These are phyloP conservation scores for Tholera decimalis DNA, from an alignment of 2,888 invertebrate genomes.

Conservation along the genomic window DNA sequence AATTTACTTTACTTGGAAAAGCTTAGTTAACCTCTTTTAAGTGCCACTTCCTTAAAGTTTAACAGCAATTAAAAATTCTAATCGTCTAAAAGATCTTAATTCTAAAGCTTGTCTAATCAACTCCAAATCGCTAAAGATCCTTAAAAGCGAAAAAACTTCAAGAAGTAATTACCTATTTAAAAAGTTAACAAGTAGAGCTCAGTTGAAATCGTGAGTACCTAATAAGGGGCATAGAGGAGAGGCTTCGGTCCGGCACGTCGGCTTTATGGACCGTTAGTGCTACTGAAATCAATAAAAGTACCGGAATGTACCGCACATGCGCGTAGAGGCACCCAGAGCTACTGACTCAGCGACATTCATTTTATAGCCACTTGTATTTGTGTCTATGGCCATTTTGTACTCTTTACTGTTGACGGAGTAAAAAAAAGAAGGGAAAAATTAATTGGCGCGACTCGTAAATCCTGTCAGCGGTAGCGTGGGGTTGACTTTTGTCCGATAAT, in stretches of 20 bases:
- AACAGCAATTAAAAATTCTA: constrained; percentile 49
- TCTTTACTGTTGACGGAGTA: constrained; percentile 86
- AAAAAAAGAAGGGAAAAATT: constrained; percentile 83
- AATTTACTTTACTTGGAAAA: neutral
- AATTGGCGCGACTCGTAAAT: constrained; percentile 81
- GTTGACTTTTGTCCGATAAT: constrained; percentile 68
- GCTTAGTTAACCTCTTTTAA: constrained; percentile 1
- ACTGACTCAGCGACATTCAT: constrained; percentile 91
- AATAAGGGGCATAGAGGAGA: constrained; percentile 88
- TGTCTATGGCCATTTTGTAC: constrained; percentile 89
- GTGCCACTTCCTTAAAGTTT: constrained; percentile 23
- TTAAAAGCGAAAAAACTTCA: constrained; percentile 65
- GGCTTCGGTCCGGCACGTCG: constrained; percentile 89
- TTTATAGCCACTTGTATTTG: constrained; percentile 91
- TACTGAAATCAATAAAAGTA: constrained; percentile 94
- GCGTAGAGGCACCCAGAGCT: constrained; percentile 80
- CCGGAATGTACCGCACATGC: constrained; percentile 92
- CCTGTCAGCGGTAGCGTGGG: constrained; percentile 70
- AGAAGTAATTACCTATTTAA: constrained; percentile 76
- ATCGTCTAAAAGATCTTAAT: constrained; percentile 57
- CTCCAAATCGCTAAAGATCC: constrained; percentile 55
- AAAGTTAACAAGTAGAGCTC: constrained; percentile 88
- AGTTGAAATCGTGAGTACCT: constrained; percentile 87
- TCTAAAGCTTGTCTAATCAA: constrained; percentile 60
- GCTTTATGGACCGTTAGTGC: constrained; percentile 92